phyloP scores from a whole-genome alignment of 2,888 invertebrate genomes.

The Meliscaeva auricollis region DNA sequence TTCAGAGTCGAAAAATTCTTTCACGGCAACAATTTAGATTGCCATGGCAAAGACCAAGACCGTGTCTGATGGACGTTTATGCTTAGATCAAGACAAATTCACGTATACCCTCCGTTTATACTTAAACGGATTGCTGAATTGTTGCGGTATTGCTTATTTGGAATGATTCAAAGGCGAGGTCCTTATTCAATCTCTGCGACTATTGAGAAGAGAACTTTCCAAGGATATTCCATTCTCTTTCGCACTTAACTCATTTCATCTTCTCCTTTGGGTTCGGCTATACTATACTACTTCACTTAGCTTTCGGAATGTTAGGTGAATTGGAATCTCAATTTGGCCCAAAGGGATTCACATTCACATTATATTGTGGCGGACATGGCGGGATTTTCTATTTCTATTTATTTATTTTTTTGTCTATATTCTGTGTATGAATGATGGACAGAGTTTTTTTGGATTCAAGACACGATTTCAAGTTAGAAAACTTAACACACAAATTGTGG shows the following conservation, averaged over 20 bases:
- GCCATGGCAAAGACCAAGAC: background rate
- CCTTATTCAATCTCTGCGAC: conserved; percentile 19
- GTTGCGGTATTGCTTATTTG: conserved; percentile 1
- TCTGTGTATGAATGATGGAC: background rate
- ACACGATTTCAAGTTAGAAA: conserved; percentile 36
- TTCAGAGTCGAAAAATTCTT: conserved; percentile 15
- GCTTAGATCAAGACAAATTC: conserved; percentile 20
- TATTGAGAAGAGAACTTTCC: conserved; percentile 7
- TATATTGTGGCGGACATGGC: conserved; percentile 45
- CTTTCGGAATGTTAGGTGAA: conserved; percentile 43
- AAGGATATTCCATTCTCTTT: conserved; percentile 35
- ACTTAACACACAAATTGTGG: no score
- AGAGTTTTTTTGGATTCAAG: conserved; percentile 33
- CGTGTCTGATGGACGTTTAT: no score
- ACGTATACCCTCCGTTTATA: background rate
- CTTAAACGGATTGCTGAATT: conserved; percentile 27
- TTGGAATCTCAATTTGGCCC: conserved; percentile 49
- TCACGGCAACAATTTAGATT: conserved; percentile 41
- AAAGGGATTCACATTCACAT: conserved; percentile 21
- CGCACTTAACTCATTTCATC: conserved; percentile 62
- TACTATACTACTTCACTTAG: background rate
- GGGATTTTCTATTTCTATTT: background rate
- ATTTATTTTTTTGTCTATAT: conserved; percentile 19
- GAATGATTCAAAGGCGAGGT: background rate
- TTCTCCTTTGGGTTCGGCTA: background rate